A percentile compares a stretch with the other conserved stretches of the same genome.
phyloP scores from a whole-genome alignment of 1,140 invertebrate genomes.

The Diploscapter pachys region DNA sequence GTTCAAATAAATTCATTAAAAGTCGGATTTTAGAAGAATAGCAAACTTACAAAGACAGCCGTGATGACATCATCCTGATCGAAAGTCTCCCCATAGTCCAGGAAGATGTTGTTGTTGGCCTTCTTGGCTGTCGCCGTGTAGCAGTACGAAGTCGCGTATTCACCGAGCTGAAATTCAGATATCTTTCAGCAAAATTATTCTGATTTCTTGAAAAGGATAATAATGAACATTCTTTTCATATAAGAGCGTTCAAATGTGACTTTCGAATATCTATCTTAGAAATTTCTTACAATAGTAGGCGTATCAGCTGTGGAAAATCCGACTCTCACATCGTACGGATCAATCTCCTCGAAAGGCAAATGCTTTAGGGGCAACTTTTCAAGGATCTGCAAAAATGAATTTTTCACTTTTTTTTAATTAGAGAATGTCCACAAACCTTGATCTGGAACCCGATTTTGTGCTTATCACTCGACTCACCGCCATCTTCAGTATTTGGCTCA shows the following conservation, averaged over 20 bases:
- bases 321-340: constrained; percentile 34
- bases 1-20: constrained; percentile 12
- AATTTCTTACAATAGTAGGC: constrained; percentile 17
- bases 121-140: constrained; percentile 21
- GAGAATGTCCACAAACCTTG: background rate
- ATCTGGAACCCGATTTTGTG: constrained; percentile 26
- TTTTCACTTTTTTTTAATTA: too few relatives aligned
- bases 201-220: too few relatives aligned
- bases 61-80: constrained; percentile 48
- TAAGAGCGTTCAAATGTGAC: background rate
- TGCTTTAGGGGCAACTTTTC: constrained; percentile 30
- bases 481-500: too few relatives aligned
- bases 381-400: constrained; percentile 7
- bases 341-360: constrained; percentile 39
- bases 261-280: background rate
- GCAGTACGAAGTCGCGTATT: constrained; percentile 14
- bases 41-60: constrained; percentile 38
- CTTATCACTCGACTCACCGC: too few relatives aligned
- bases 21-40: background rate
- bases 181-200: background rate
- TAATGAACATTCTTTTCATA: too few relatives aligned
- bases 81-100: constrained; percentile 27
- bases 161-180: constrained; percentile 15
- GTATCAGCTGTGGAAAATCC: constrained; percentile 31
- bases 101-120: constrained; percentile 25